Percentiles rank a stretch among this genome's conserved stretches.
Evolutionary conservation across 2,797 vertebrate species (phyloP).

Genomic region (Gambelia wislizenii): DNA sequence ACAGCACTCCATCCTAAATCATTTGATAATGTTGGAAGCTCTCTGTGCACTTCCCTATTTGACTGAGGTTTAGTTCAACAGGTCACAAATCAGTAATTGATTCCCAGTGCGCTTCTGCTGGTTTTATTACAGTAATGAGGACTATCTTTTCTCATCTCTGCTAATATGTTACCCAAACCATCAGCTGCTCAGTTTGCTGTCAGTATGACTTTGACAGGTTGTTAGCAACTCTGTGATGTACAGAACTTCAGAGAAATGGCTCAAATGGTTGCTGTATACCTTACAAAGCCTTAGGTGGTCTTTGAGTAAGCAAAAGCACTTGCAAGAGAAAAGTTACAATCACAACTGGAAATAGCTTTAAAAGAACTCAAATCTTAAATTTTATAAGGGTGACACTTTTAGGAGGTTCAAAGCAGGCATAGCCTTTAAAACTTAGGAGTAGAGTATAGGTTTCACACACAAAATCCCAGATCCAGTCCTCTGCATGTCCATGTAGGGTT

Average conservation of each 20-base stretch:
- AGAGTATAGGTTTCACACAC: neutral
- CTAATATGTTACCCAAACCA: slow-evolving; percentile 78
- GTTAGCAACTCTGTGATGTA: slow-evolving; percentile 77
- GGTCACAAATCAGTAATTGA: slow-evolving; percentile 84
- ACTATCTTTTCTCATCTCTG: slow-evolving; percentile 77
- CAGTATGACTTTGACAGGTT: slow-evolving; percentile 82
- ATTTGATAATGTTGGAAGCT: slow-evolving; percentile 74
- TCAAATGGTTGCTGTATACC: slow-evolving; percentile 72
- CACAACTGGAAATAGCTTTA: slow-evolving; percentile 63
- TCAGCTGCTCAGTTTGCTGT: slow-evolving; percentile 79
- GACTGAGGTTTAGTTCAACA: slow-evolving; percentile 80
- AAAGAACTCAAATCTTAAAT: slow-evolving; percentile 69
- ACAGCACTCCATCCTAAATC: slow-evolving; percentile 78
- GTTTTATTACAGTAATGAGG: slow-evolving; percentile 84
- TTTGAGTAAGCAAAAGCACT: slow-evolving; percentile 64
- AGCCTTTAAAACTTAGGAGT: neutral
- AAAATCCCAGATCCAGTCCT: neutral
- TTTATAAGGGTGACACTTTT: neutral
- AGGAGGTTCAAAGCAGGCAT: slow-evolving; percentile 45
- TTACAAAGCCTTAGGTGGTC: slow-evolving; percentile 73
- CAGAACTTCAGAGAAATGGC: slow-evolving; percentile 77
- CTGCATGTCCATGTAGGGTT: neutral
- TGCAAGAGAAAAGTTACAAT: slow-evolving; percentile 65
- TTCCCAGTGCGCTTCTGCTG: slow-evolving; percentile 79
- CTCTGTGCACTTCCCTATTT: slow-evolving; percentile 59